Conservation (phyloP, 2,888 invertebrate species). For the Tolmerus cingulatus region DNA sequence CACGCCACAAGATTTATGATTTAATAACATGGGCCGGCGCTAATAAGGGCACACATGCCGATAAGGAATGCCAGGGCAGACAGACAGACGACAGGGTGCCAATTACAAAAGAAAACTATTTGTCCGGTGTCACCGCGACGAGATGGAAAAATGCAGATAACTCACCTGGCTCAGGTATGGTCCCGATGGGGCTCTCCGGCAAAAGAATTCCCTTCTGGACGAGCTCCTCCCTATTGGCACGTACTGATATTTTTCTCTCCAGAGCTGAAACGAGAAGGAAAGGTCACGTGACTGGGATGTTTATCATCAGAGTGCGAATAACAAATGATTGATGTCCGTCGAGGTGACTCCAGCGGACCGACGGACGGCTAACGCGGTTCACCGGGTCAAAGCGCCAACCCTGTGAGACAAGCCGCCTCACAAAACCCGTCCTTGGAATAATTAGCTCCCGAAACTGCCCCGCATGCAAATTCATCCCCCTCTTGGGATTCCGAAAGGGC, state of each 20-base stretch:
- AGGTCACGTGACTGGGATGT: neutral
- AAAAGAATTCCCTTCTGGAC: constrained; percentile 94
- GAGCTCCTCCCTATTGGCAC: constrained; percentile 96
- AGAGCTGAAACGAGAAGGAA: constrained; percentile 73
- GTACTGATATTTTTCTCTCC: constrained; percentile 97
- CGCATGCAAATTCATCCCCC: neutral
- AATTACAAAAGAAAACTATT: constrained; percentile 12
- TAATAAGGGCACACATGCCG: neutral
- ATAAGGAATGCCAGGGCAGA: neutral
- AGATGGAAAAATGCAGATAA: constrained; percentile 45
- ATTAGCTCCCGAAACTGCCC: neutral
- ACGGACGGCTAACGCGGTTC: neutral
- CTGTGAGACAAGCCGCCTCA: neutral
- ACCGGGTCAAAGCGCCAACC: neutral
- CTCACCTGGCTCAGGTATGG: constrained; percentile 85
- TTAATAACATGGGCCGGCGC: neutral
- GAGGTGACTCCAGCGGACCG: neutral
- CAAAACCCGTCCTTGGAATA: neutral
- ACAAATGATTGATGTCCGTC: neutral
- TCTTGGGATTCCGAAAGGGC: neutral
- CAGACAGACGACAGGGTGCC: neutral
- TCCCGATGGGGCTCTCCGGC: constrained; percentile 86
- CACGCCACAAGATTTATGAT: constrained; percentile 26
- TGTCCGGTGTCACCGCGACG: neutral
- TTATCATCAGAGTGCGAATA: neutral